phyloP scores from a whole-genome alignment of 2,797 vertebrate genomes.

The Sarcoramphus papa region DNA sequence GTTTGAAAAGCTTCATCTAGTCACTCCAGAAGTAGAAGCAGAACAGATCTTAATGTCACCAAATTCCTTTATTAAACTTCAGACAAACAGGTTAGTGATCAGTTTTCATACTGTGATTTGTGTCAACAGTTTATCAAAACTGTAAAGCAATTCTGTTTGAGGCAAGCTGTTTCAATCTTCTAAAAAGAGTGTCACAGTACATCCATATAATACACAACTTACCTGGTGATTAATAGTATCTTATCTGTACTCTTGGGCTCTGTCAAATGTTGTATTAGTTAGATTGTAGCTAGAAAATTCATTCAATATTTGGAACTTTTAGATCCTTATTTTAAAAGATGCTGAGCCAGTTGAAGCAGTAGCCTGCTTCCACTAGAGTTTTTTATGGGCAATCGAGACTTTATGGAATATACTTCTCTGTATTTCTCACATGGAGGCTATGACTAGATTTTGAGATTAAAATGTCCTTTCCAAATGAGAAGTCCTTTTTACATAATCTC shows the following conservation, averaged over 20 bases:
- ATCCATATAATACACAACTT: not conserved
- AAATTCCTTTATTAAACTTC: conserved; percentile 88
- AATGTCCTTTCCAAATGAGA: not conserved
- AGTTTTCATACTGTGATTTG: not conserved
- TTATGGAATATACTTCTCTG: not conserved
- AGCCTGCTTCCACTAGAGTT: not conserved
- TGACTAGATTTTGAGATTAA: not conserved
- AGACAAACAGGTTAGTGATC: conserved; percentile 86
- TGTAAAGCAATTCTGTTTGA: not conserved
- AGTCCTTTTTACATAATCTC: not conserved
- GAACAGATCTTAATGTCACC: conserved; percentile 91
- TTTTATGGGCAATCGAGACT: not conserved
- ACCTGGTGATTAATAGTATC: not conserved
- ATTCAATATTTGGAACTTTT: not conserved
- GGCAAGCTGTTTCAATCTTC: not conserved
- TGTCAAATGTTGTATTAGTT: not conserved
- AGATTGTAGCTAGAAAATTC: not conserved
- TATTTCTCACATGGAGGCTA: not conserved
- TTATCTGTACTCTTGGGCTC: not conserved
- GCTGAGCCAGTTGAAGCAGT: not conserved
- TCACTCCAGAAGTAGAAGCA: conserved; percentile 80
- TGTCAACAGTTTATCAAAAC: not conserved
- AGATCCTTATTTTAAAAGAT: not conserved
- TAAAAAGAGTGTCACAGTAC: not conserved
- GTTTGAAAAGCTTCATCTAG: conserved; percentile 86